Evolutionary conservation across 2,113 vertebrate genomes (phyloP), one percentile per base, ranked within the genome.

Genomic region (Catharus minimus): DNA sequence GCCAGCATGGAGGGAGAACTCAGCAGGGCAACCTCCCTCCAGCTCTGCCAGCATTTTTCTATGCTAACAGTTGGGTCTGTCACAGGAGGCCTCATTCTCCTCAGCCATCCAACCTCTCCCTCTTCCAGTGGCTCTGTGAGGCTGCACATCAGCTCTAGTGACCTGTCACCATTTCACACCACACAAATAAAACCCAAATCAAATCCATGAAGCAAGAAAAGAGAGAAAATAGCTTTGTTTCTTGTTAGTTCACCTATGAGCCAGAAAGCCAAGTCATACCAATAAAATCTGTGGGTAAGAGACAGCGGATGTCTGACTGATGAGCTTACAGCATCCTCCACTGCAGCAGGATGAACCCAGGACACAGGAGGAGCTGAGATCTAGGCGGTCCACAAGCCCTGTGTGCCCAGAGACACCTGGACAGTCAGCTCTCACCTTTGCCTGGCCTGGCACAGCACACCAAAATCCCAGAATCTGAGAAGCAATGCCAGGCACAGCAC

Each of bases 1-100:
- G 68, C 56, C 10, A 21, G 4, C 60, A 46, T 0, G 0, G 44
- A 72, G 12, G 6, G 21, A 56, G 24, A n/a, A 18, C 28, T 46
- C n/a, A 4, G 56, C 28, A 53, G 13, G 1, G 10, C 21, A 88
- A 27, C 17, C 10, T 57, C 18, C 32, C 41, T 49, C 23, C 21
- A 26, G 49, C 3, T 36, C 62, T 58, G 39, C 28, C 76, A 73
- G 68, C 41, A n/a, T 50, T 76, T 55, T 52, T 6, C 46, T 32
- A 38, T 53, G 47, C 57, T 23, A 18, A 15, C 43, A 75, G 38
- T 41, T 36, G 33, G 21, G 32, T 86, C 30, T 28, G 12, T 41
- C 3, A 1, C 62, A 50, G 41, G 50, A n/a, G 27, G 19, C 49
- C 49, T 50, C 49, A 27, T 50, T 16, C 49, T 50, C 15, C 49